Evolutionary conservation across 2,113 vertebrate species (phyloP).

Genomic region (Hassar affinis): DNA sequence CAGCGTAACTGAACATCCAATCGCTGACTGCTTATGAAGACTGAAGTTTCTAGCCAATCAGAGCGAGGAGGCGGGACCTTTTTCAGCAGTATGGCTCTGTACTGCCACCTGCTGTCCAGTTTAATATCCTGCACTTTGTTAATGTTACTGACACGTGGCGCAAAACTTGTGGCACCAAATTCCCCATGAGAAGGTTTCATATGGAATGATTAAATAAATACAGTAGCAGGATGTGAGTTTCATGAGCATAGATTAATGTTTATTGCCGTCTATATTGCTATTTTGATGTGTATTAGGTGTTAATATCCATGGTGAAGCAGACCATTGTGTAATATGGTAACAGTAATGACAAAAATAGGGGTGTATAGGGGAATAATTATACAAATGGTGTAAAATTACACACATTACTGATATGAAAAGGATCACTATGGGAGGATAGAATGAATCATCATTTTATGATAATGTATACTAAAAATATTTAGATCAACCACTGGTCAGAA

Average conservation of each 20-base stretch:
- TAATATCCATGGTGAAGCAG: neutral
- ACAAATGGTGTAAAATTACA: neutral
- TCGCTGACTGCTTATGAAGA: neutral
- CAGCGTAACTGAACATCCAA: neutral
- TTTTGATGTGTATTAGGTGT: neutral
- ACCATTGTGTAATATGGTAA: neutral
- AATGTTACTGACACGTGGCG: constrained; percentile 11
- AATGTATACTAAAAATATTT: neutral
- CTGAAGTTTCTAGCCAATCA: neutral
- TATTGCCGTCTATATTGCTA: neutral
- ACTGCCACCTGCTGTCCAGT: constrained; percentile 3
- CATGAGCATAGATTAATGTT: neutral
- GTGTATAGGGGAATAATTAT: neutral
- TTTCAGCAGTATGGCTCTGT: neutral
- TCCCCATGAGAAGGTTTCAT: neutral
- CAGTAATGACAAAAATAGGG: neutral
- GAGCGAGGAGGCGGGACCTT: neutral
- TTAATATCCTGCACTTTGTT: neutral
- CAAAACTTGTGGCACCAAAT: too few relatives aligned
- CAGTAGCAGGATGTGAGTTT: neutral
- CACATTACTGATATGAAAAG: neutral
- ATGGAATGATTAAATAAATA: neutral
- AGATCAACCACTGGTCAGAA: neutral
- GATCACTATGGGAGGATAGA: too few relatives aligned
- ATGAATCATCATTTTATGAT: neutral